Conservation (phyloP, 2,888 invertebrate species). For the Pristionchus mayeri region DNA sequence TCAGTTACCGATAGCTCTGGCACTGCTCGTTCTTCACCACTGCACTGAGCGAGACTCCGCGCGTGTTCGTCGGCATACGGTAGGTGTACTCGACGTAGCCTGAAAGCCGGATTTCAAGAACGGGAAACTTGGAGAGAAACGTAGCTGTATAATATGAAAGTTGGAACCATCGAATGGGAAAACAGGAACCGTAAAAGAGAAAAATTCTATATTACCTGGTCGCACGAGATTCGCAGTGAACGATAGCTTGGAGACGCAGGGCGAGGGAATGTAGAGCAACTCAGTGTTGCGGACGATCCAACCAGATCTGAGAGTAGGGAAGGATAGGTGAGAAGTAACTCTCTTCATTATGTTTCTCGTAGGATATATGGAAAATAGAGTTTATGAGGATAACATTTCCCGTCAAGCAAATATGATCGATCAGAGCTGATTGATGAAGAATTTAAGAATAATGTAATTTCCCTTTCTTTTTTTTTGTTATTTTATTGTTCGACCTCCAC, state of each 20-base stretch:
- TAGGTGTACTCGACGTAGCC: conserved; percentile 51
- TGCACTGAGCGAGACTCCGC: conserved; percentile 74
- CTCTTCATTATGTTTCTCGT: too few relatives aligned
- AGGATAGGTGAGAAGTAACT: too few relatives aligned
- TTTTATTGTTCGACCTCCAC: too few relatives aligned
- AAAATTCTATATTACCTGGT: too few relatives aligned
- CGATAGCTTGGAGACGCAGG: conserved; percentile 79
- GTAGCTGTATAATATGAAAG: not conserved
- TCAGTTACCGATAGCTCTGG: conserved; percentile 62
- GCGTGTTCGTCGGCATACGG: conserved; percentile 52
- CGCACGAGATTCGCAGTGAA: conserved; percentile 80
- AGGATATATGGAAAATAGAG: too few relatives aligned
- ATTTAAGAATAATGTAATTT: too few relatives aligned
- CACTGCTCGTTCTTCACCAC: conserved; percentile 75
- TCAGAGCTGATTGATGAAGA: too few relatives aligned
- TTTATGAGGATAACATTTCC: too few relatives aligned
- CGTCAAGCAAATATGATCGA: too few relatives aligned
- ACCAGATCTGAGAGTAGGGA: conserved; percentile 79
- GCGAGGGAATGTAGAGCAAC: conserved; percentile 79
- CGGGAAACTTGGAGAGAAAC: not conserved
- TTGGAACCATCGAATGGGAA: not conserved
- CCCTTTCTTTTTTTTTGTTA: too few relatives aligned
- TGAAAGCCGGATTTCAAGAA: not conserved
- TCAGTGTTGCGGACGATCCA: conserved; percentile 79
- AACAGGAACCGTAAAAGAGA: too few relatives aligned